Conservation (phyloP, 2,113 vertebrate genomes). For the Proterorhinus semilunaris region DNA sequence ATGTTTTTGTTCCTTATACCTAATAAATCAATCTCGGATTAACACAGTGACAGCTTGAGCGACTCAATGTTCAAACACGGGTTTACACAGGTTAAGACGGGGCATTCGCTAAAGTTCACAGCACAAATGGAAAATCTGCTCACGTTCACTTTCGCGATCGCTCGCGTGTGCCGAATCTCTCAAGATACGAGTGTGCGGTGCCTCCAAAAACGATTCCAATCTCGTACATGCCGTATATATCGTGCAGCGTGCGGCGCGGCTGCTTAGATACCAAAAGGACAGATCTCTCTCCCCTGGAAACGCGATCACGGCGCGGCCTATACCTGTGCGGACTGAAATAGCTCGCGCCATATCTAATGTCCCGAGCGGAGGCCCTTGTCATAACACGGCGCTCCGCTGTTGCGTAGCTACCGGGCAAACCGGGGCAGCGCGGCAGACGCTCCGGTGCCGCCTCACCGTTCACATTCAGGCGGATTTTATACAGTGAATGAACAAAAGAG, state of each 20-base stretch:
- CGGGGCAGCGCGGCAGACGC: slow-evolving; percentile 59
- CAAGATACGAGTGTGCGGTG: too few relatives aligned
- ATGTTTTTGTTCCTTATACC: not conserved
- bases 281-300: slow-evolving; percentile 27
- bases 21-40: not conserved
- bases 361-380: slow-evolving; percentile 60
- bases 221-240: not conserved
- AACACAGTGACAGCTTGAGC: too few relatives aligned
- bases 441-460: slow-evolving; percentile 46
- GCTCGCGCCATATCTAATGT: slow-evolving; percentile 62
- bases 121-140: too few relatives aligned
- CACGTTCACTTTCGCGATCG: too few relatives aligned
- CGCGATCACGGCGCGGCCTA: slow-evolving; percentile 27
- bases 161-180: too few relatives aligned
- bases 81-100: too few relatives aligned
- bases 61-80: too few relatives aligned
- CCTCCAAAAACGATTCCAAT: too few relatives aligned
- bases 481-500: slow-evolving; percentile 43
- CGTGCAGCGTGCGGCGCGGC: slow-evolving; percentile 25
- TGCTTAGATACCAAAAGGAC: slow-evolving; percentile 36
- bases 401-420: slow-evolving; percentile 63
- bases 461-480: slow-evolving; percentile 48
- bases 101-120: too few relatives aligned
- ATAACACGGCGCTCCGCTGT: slow-evolving; percentile 62
- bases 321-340: slow-evolving; percentile 45